Evolutionary conservation across 2,888 invertebrate species (phyloP).

Genomic region (Lepeophtheirus nordmannii): DNA sequence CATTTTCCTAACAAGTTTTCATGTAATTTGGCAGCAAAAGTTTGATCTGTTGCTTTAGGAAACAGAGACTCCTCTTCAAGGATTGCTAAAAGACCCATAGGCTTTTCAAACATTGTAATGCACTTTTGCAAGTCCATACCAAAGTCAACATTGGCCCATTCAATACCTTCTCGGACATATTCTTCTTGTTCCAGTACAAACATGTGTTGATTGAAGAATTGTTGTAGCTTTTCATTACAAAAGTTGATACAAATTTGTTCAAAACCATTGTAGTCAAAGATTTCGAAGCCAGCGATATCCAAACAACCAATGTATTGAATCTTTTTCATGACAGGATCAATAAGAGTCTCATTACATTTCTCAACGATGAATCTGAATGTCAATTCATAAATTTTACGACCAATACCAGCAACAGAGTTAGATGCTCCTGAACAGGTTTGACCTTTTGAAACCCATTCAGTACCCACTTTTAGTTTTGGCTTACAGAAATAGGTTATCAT

Average conservation of each 20-base stretch:
- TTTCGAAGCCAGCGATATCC: constrained; percentile 47
- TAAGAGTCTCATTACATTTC: constrained; percentile 95
- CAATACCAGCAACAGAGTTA: constrained; percentile 87
- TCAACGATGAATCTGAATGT: constrained; percentile 95
- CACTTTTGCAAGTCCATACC: constrained; percentile 55
- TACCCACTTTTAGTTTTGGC: constrained; percentile 98
- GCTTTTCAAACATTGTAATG: constrained; percentile 92
- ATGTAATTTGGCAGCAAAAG: constrained; percentile 96
- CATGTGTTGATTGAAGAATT: constrained; percentile 98
- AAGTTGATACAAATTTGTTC: constrained; percentile 97
- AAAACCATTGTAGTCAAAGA: constrained; percentile 74
- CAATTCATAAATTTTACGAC: constrained; percentile 90
- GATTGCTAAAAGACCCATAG: constrained; percentile 99
- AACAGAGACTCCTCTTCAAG: constrained; percentile 99
- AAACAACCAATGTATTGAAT: constrained; percentile 44
- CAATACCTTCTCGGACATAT: constrained; percentile 51
- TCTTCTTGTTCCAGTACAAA: constrained; percentile 94
- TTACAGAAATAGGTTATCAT: constrained; percentile 88
- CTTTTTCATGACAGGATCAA: constrained; percentile 80
- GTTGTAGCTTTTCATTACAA: constrained; percentile 92
- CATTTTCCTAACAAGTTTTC: constrained; percentile 99
- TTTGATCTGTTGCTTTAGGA: constrained; percentile 97
- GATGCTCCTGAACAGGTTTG: constrained; percentile 63
- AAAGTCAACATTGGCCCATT: constrained; percentile 44
- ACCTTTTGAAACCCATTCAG: constrained; percentile 96